phyloP scores from a whole-genome alignment of 2,797 vertebrate species.

The Microhierax caerulescens region DNA sequence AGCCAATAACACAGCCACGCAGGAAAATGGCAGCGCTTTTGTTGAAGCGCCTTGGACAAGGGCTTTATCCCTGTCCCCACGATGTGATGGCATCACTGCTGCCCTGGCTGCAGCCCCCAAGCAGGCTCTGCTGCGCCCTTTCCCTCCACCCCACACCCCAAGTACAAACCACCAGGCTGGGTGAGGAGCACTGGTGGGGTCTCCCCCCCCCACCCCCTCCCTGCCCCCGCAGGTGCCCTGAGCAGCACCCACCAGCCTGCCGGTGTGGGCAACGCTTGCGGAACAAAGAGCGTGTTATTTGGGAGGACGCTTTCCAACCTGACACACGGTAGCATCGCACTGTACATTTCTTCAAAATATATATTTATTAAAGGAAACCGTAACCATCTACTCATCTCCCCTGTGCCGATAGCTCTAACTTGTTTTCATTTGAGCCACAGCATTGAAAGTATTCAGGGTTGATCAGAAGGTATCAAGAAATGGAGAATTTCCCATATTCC shows the following conservation, averaged over 20 bases:
- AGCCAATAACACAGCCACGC: background rate
- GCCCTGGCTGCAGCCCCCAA: background rate
- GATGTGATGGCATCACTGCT: background rate
- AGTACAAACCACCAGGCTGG: background rate
- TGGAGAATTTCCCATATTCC: background rate
- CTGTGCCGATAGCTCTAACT: background rate
- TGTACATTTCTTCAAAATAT: no score
- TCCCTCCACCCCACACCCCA: background rate
- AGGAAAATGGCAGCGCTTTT: background rate
- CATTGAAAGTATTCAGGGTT: background rate
- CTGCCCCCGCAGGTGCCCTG: background rate
- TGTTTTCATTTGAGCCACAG: accelerated
- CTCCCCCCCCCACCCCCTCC: background rate
- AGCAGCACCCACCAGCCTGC: background rate
- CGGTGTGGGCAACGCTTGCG: background rate
- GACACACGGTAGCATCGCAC: background rate
- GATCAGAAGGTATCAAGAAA: background rate
- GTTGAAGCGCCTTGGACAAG: background rate
- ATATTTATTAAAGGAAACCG: no score
- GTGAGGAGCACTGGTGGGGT: background rate
- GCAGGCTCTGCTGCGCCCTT: background rate
- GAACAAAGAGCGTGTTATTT: background rate
- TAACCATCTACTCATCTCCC: background rate
- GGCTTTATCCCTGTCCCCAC: background rate
- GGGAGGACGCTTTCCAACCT: no score